Conservation (phyloP, 2,888 invertebrate genomes). For the Dolomedes plantarius region DNA sequence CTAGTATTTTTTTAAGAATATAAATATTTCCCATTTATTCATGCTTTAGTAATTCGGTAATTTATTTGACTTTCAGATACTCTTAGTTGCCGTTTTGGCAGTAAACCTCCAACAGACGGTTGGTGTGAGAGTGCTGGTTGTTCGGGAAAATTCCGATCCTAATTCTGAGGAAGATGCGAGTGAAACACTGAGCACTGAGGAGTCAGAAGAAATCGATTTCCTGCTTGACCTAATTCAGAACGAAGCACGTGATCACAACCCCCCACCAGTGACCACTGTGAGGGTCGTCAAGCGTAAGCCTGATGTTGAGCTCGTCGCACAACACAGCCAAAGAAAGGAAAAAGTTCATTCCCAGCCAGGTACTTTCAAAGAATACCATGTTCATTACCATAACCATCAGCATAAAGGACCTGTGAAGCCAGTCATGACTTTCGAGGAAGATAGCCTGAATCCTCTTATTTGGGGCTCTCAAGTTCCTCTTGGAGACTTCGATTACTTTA, state of each 20-base stretch:
- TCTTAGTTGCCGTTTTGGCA: neutral
- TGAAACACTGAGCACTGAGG: slow-evolving; percentile 13
- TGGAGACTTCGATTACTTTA: slow-evolving; percentile 27
- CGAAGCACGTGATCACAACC: neutral
- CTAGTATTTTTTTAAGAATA: no score
- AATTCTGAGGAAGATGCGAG: slow-evolving; percentile 33
- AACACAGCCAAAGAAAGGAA: slow-evolving; percentile 33
- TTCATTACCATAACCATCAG: slow-evolving; percentile 60
- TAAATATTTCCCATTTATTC: no score
- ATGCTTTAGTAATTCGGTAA: no score
- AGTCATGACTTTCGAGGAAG: slow-evolving; percentile 21
- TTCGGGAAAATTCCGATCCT: slow-evolving; percentile 27
- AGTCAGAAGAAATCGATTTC: slow-evolving; percentile 59
- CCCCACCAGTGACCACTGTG: neutral
- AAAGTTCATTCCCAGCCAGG: neutral
- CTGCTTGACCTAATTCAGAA: slow-evolving; percentile 47
- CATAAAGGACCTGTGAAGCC: slow-evolving; percentile 25
- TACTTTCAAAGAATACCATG: slow-evolving; percentile 45
- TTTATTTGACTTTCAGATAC: slow-evolving; percentile 25
- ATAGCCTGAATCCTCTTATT: slow-evolving; percentile 15
- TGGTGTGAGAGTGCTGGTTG: slow-evolving; percentile 40
- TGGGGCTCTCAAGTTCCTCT: slow-evolving; percentile 12
- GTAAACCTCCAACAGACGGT: neutral
- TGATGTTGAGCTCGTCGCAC: neutral
- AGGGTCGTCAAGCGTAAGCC: neutral